Evolutionary conservation across 2,113 vertebrate genomes (phyloP).

Genomic region (Paramisgurnus dabryanus): DNA sequence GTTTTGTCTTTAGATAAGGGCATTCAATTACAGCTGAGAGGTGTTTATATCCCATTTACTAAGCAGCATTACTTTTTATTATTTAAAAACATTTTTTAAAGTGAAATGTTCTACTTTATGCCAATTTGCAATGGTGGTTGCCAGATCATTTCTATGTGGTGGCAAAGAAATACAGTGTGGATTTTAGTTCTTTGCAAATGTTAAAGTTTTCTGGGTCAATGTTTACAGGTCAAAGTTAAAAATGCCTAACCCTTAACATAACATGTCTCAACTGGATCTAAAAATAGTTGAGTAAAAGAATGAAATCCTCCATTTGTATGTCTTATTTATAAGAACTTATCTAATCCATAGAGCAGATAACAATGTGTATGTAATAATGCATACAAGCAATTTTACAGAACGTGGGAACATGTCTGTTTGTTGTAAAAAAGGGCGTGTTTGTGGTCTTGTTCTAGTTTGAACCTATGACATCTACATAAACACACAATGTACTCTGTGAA

Average conservation of each 20-base stretch:
- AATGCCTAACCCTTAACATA: not conserved
- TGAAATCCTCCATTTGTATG: not conserved
- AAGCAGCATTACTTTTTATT: not conserved
- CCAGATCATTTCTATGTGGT: too few relatives aligned
- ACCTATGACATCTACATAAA: not conserved
- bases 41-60: constrained; percentile 42
- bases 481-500: not conserved
- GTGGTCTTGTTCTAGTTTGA: not conserved
- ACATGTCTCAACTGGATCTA: not conserved
- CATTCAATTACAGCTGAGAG: constrained; percentile 32
- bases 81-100: too few relatives aligned
- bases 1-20: constrained; percentile 43
- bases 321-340: not conserved
- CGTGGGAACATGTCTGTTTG: constrained; percentile 23
- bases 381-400: not conserved
- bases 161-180: too few relatives aligned
- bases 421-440: constrained; percentile 21
- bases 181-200: too few relatives aligned
- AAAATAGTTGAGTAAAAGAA: not conserved
- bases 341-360: too few relatives aligned
- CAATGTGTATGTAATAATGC: not conserved
- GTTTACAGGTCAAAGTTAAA: not conserved
- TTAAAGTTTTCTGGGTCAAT: too few relatives aligned
- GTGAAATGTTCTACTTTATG: too few relatives aligned
- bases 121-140: too few relatives aligned